Evolutionary conservation across 1,140 invertebrate species (phyloP).

Genomic region (Drosophila athabasca): DNA sequence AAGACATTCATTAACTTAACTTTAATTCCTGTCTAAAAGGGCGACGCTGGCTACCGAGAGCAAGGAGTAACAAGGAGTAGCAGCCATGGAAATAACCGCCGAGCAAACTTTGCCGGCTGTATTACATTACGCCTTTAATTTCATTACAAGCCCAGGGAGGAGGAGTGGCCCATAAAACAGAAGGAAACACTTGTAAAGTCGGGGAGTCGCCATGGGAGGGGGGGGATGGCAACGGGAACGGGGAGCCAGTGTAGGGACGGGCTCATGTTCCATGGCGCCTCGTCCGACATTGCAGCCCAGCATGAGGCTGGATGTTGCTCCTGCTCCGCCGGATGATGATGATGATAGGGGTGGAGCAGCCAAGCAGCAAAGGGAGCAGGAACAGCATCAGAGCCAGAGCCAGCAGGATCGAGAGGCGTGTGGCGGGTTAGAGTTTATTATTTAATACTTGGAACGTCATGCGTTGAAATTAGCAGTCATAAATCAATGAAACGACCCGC

Average conservation of each 20-base stretch:
- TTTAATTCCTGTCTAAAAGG: constrained; percentile 61
- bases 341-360: neutral
- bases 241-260: neutral
- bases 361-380: constrained; percentile 9
- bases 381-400: neutral
- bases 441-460: constrained; percentile 77
- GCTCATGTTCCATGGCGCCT: constrained; percentile 67
- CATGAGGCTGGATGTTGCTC: constrained; percentile 13
- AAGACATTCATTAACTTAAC: constrained; percentile 74
- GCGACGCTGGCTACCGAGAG: constrained; percentile 28
- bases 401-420: constrained; percentile 46
- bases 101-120: constrained; percentile 75
- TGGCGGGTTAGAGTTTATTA: constrained; percentile 73
- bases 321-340: neutral
- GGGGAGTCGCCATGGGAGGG: constrained; percentile 6
- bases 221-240: neutral
- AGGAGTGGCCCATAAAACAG: constrained; percentile 67
- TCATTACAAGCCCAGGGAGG: constrained; percentile 58
- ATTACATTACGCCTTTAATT: constrained; percentile 82
- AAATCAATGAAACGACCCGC: constrained; percentile 78
- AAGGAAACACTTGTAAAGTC: constrained; percentile 77
- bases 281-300: constrained; percentile 55
- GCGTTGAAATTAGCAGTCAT: constrained; percentile 77
- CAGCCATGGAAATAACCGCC: constrained; percentile 72
- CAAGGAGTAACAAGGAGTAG: constrained; percentile 31